Conservation (phyloP, 2,888 invertebrate genomes). For the Scelioninae gen. 1 region DNA sequence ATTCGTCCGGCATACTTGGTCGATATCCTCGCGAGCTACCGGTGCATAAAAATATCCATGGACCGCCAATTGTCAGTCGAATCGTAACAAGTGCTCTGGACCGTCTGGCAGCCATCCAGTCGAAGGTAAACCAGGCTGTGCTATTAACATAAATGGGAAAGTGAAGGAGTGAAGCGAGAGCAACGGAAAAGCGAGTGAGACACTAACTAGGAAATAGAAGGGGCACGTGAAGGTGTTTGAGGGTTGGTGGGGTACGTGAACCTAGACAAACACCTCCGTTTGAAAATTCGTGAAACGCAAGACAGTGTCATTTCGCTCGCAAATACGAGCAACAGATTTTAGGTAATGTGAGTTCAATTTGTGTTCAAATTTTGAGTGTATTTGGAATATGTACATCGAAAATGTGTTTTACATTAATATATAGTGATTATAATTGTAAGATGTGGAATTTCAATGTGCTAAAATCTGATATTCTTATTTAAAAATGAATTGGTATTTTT, state of each 20-base stretch:
- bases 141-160: slow-evolving; percentile 77
- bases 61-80: slow-evolving; percentile 68
- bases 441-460: no score
- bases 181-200: slow-evolving; percentile 56
- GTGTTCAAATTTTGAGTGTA: no score
- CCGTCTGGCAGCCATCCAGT: slow-evolving; percentile 71
- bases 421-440: no score
- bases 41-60: slow-evolving; percentile 58
- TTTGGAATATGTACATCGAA: no score
- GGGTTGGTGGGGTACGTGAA: slow-evolving; percentile 70
- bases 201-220: slow-evolving; percentile 68
- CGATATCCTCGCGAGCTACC: no score
- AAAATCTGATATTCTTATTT: no score
- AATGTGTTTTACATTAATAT: no score
- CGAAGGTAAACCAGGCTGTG: slow-evolving; percentile 77
- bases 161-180: slow-evolving; percentile 69
- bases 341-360: no score
- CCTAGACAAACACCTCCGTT: slow-evolving; percentile 64
- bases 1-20: no score
- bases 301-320: slow-evolving; percentile 74
- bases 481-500: no score
- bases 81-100: slow-evolving; percentile 66
- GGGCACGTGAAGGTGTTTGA: slow-evolving; percentile 36
- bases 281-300: slow-evolving; percentile 73
- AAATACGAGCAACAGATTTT: slow-evolving; percentile 47